Evolutionary conservation across 2,797 vertebrate genomes (phyloP), one percentile per base, ranked within the genome.

Genomic region (Chrosomus eos): DNA sequence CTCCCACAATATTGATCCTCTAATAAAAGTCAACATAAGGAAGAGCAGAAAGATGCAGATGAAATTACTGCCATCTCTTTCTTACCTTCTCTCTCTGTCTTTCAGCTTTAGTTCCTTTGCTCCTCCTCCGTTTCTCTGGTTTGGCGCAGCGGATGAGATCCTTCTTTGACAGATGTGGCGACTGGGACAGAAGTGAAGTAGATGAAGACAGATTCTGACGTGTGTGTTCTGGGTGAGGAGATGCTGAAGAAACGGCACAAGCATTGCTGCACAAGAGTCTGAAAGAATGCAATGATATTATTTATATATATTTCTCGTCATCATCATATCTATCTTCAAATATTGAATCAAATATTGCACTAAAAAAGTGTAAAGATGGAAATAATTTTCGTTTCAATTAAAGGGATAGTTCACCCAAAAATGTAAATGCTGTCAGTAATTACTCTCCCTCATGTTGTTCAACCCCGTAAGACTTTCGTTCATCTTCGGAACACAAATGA

Each of bases 1-100:
- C 86, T 95, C 95, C 94, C 94, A 94, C 88, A 92, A 38, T 96
- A 97, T 96, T 95, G 95, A 96, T 96, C 95, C 94, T 93, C 93
- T 95, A 96, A 96, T 96, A 96, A 95, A 96, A 96, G 94, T 94
- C 95, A 95, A 94, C 80, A 75, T 80, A n/a, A n/a, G 64, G 71
- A 87, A 80, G 43, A 71, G 82, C 82, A 79, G 86, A 78, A 86
- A 84, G 94, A 86, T 80, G 83, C 95, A 95, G 96, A 96, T 96
- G 94, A 96, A 96, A 96, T 96, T 95, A 96, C 94, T 23, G 80
- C 40, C 21, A 38, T 83, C 67, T 86, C 51, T 79, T 75, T 72
- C 76, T 85, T 81, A 76, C 74, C 58, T 33, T 74, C 64, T 83
- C 62, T 64, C 80, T 81, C 66, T 58, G 62, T 84, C 84, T 81